Evolutionary conservation across 2,797 vertebrate species (phyloP), one percentile per base, ranked within the genome.

Genomic region (Coranthus polyacanthus): DNA sequence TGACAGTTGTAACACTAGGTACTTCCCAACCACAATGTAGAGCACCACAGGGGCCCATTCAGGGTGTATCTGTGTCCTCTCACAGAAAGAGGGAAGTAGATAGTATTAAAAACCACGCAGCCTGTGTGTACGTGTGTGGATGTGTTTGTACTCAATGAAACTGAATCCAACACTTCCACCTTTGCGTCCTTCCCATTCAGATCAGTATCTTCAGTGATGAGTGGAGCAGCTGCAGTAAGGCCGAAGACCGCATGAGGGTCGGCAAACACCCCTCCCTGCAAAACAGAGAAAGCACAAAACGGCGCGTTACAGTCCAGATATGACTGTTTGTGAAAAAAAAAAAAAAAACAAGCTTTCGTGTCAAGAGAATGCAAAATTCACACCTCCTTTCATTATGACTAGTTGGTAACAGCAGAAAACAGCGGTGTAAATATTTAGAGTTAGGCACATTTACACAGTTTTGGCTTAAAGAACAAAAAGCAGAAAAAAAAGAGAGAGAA

Each of bases 1-100:
- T 71, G 81, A 78, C 90, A 78, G 88, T 91, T 91, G 85, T 89
- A 91, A 83, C 52, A 70, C 71, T 85, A 83, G 88, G 90, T 89
- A 90, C 87, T 90, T 89, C 84, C 90, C 89, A 43, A 75, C 82
- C 75, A 73, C 83, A 87, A 63, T 57, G 65, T 11, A 49, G 56
- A 74, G 54, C 71, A 79, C 68, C 69, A 68, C 69, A 63, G 85
- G 87, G 88, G 80, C 85, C 88, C 61, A 74, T 62, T 82, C 67
- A 81, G 85, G 85, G 88, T 85, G 62, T 75, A 63, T 77, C 64
- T 51, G 46, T 78, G 77, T 80, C 77, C 72, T 75, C 56, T 73
- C 38, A 43, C 37, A 83, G 75, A 89, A 88, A 90, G 59, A 41
- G 56, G 85, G 90, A 91, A 92, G 84, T 88, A 68, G 68, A 59